Conservation (phyloP, 2,797 vertebrate genomes). For the Coluber constrictor region DNA sequence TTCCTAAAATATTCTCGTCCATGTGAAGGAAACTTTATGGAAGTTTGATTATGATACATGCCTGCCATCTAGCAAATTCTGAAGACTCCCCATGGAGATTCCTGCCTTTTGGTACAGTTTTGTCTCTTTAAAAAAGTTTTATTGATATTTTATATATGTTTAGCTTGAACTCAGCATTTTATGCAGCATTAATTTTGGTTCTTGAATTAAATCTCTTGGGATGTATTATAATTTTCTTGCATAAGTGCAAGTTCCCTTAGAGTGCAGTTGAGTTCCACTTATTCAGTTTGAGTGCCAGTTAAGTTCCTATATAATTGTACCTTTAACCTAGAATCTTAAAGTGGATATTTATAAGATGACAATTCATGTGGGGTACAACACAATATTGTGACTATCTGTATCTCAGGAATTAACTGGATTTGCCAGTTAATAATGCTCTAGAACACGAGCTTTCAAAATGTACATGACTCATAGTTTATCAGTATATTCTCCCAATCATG, state of each 20-base stretch:
- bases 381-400: not conserved
- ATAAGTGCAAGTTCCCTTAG: not conserved
- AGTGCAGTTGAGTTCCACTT: not conserved
- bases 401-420: not conserved
- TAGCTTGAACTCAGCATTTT: not conserved
- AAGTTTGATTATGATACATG: not conserved
- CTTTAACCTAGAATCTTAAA: not conserved
- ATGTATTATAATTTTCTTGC: not conserved
- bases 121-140: not conserved
- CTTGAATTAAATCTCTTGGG: not conserved
- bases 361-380: not conserved
- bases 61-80: not conserved
- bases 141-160: not conserved
- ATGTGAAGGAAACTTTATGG: not conserved
- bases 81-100: not conserved
- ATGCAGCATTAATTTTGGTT: not conserved
- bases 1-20: conserved; percentile 7
- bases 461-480: not conserved
- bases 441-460: not conserved
- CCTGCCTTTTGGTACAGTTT: not conserved
- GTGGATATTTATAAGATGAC: not conserved
- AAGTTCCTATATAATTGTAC: not conserved
- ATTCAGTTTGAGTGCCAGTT: not conserved
- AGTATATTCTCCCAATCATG: not conserved
- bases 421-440: not conserved